Evolutionary conservation across 2,888 invertebrate species (phyloP), one percentile per base, ranked within the genome.

Genomic region (Athripsodes cinereus): DNA sequence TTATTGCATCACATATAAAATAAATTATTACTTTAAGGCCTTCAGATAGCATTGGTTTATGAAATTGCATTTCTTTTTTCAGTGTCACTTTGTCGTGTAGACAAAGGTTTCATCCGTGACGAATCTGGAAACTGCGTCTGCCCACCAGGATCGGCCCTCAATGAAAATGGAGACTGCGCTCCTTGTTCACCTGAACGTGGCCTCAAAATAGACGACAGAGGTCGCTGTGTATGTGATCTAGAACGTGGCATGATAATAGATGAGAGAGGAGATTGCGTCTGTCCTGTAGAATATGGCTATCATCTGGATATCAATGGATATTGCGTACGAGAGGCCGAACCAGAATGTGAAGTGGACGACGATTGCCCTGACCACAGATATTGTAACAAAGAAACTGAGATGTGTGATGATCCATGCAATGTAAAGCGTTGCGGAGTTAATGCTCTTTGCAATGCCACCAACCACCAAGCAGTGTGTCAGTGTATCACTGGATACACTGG

Each of bases 221-320:
- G 91, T 1, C 86, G 87, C 48, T 94, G 93, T 68, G 85, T 89
- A 1, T 94, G 93, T 68, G 91, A 89, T 55, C 72, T 88, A 5
- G 87, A 87, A 64, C 84, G 86, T 58, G 92, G 92, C 22, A 83
- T 87, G 72, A 84, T 87, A 16, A 83, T 88, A 22, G 90, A 90
- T 62, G 88, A 89, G 59, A 82, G 87, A 44, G 87, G 86, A 26
- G 82, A 83, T 66, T 94, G 94, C 69, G 83, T 87, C 1, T 88
- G 88, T 64, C 87, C 88, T 1, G 81, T 82, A 1, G 81, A 85
- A 64, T 80, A 83, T 66, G 87, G 87, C 49, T 88, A 87, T 67
- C 75, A 78, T 20, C 70, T 87, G 1, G 85, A 86, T 53, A 66
- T 71, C 1, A 71, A 73, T 31, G 86, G 86, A 55, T 81, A 83